Evolutionary conservation across 1,140 invertebrate genomes (phyloP), one percentile per base, ranked within the genome.

Genomic region (Dufourea novaeangliae): DNA sequence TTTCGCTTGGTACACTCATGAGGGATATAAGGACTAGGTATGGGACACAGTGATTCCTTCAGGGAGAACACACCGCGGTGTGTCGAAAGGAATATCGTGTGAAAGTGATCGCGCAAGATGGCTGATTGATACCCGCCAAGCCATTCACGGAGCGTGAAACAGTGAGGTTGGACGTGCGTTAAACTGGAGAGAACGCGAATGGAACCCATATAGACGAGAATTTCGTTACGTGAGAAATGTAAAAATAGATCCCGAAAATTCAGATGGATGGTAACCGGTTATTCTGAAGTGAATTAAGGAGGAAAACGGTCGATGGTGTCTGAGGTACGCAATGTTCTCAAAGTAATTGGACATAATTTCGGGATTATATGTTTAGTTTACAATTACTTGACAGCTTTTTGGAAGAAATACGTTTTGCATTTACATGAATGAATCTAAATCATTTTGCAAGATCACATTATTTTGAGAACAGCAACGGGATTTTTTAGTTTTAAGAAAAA

Each of bases 1-100:
- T 68, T 75, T 69, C 54, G 14, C 27, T 61, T 8, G 46, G 41
- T 25, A 27, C 44, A 11, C 61, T 69, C 57, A 52, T 73, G 54
- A 76, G 56, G 46, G 57, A 68, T 22, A 68, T 57, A 52, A 10
- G 6, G 39, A 56, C 61, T 52, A 25, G 11, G n/a, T n/a, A n/a
- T n/a, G n/a, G n/a, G 27, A 32, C 5, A 32, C 64, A 50, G 34
- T n/a, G 64, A 73, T 68, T 73, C 52, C 46, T 39, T 20, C 12
- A 34, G 20, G 62, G 41, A 67, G 39, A 32, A 62, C 25, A n/a
- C n/a, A n/a, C n/a, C n/a, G n/a, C n/a, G n/a, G n/a, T 17, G 25
- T 34, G 22, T 25, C 46, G 71, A n/a, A 50, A 69, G 63, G 39
- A 69, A 68, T 44, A 41, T 10, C 32, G 27, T 11, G 54, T 22